Evolutionary conservation across 2,113 vertebrate genomes (phyloP).

Genomic region (Zapus hudsonius): DNA sequence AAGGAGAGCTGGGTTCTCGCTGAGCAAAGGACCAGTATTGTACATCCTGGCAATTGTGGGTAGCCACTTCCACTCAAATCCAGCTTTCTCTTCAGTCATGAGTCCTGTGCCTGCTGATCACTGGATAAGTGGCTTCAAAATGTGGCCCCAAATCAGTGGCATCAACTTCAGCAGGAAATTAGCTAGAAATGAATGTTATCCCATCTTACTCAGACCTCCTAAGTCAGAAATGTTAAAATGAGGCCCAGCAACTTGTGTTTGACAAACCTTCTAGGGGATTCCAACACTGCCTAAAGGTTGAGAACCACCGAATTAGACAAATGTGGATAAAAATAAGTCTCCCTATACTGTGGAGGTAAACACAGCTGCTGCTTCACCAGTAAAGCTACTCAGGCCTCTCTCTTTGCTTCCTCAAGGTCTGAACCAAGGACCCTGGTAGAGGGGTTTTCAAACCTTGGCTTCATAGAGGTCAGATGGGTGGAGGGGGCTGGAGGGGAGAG

Average conservation of each 20-base stretch:
- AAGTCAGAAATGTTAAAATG: not conserved
- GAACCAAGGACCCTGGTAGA: not conserved
- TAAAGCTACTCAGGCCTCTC: not conserved
- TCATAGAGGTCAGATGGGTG: not conserved
- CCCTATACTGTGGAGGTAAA: not conserved
- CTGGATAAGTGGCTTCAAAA: not conserved
- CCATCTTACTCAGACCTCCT: not conserved
- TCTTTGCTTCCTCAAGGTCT: not conserved
- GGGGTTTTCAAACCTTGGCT: not conserved
- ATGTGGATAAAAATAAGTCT: not conserved
- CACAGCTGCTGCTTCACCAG: not conserved
- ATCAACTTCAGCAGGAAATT: not conserved
- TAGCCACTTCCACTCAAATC: not conserved
- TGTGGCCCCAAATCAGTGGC: not conserved
- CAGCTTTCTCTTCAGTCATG: not conserved
- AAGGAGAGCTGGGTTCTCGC: not conserved
- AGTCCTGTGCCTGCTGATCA: accelerated
- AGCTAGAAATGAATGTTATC: not conserved
- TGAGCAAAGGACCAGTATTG: no score
- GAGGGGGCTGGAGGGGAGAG: no score
- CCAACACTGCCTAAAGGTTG: not conserved
- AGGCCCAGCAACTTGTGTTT: not conserved
- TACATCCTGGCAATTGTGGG: not conserved
- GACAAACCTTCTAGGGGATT: not conserved
- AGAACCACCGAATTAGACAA: not conserved